Conservation (phyloP, 2,888 invertebrate genomes). For the Subacronicta megacephala region DNA sequence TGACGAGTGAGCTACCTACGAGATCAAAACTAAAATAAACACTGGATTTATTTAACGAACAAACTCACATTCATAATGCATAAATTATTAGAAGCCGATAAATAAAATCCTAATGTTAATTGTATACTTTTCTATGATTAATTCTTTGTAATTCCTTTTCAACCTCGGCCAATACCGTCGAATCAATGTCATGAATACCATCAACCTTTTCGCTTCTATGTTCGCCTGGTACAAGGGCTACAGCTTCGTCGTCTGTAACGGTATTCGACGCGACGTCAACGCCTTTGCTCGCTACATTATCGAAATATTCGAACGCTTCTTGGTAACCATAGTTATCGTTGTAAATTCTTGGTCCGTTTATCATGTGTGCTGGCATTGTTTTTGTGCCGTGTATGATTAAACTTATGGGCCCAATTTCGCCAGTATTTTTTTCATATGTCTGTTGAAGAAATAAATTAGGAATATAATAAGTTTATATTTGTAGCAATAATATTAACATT, state of each 20-base stretch:
- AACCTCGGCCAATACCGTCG: conserved; percentile 68
- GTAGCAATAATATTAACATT: too few species aligned
- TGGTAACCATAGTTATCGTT: conserved; percentile 82
- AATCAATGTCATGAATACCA: conserved; percentile 61
- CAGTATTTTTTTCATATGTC: conserved; percentile 86
- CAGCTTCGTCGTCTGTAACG: conserved; percentile 58
- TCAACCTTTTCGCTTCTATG: conserved; percentile 58
- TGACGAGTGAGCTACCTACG: too few species aligned
- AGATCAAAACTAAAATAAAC: conserved; percentile 31
- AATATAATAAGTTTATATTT: not conserved
- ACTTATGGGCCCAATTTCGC: conserved; percentile 89
- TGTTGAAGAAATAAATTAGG: conserved; percentile 50
- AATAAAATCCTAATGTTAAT: conserved; percentile 41
- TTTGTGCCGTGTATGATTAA: conserved; percentile 93
- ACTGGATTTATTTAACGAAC: too few species aligned
- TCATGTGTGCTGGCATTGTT: conserved; percentile 91
- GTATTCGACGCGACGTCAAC: conserved; percentile 56
- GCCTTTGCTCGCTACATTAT: conserved; percentile 40
- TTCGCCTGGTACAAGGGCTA: conserved; percentile 63
- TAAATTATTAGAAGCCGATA: conserved; percentile 11
- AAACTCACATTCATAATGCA: too few species aligned
- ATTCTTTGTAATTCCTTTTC: conserved; percentile 78
- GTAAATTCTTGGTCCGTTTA: conserved; percentile 87
- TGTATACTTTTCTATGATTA: conserved; percentile 71
- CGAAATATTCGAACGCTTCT: conserved; percentile 61